Base-by-base conservation (phyloP, 1,140 invertebrate species). In the Macrostomum lignano region DNA sequence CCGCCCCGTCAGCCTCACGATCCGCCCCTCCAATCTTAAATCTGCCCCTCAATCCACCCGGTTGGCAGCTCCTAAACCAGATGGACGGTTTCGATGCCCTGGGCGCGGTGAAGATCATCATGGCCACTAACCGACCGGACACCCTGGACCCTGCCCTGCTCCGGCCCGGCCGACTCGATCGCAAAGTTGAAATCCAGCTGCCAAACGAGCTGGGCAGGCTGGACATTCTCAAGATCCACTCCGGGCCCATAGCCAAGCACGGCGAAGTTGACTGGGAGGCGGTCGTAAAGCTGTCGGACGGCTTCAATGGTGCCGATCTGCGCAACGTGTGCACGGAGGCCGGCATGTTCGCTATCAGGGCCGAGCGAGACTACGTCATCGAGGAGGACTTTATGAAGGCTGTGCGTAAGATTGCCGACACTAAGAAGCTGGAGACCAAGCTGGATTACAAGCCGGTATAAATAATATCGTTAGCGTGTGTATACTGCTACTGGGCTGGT, bases 341-440 rank as follows among this genome's bases (percentile, higher is more conserved):
- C 36, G 88, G 64, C 36, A 61, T 96, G 35, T 94, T 94, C 67
- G 86, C 88, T 5, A 98, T 98, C 39, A 65, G 88, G 45, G 75
- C 78, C 48, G 82, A 86, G 48, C 62, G 81, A 22, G 70, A 72
- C 39, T 72, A 67, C 46, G 75, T 86, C 2, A 74, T 91, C 24
- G 79, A 96, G 59, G 91, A 98, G 67, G 91, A 98, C 60, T 91
- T 98, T 43, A 96, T 98, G 86, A 98, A 98, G 57, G 91, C 88
- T 21, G 91, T 94, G 2, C 68, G 91, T 25, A 98, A 98, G 63
- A 82, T 98, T 1, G 74, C 79, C 0, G 88, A 96, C 54, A 93
- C 93, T 49, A 98, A 98, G 63, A 93, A 93, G 61, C 60, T 98
- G 22, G 91, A 98, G 61, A 91, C 82, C 34, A 98, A 98, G 61